A percentile compares a stretch with the other conserved stretches of the same genome.
Evolutionary conservation across 2,888 invertebrate species (phyloP).

Genomic region (Cistogaster globosa): DNA sequence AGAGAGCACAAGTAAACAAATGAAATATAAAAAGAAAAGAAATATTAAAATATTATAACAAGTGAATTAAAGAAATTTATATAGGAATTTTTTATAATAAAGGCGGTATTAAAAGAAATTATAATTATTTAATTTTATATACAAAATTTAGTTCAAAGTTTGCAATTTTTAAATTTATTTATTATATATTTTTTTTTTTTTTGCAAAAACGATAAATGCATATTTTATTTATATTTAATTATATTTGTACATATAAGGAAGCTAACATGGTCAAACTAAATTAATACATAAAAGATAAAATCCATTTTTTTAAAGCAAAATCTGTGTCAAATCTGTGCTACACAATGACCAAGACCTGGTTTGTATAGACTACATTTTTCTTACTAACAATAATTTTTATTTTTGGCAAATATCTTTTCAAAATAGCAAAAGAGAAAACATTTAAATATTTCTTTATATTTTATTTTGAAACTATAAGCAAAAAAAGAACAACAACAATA

Average conservation of each 20-base stretch:
- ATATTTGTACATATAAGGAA: conserved; percentile 26
- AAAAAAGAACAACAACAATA: not conserved
- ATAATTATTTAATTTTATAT: not conserved
- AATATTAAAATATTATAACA: conserved; percentile 13
- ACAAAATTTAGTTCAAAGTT: too few species aligned
- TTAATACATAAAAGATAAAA: conserved; percentile 2
- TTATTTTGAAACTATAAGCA: conserved; percentile 5
- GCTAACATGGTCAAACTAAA: not conserved
- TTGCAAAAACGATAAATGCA: too few species aligned
- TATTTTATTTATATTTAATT: too few species aligned
- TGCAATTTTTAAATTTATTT: too few species aligned
- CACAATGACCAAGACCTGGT: conserved; percentile 65
- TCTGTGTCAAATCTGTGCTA: conserved; percentile 50
- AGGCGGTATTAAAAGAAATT: not conserved
- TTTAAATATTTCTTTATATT: not conserved
- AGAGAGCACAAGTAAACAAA: conserved; percentile 35
- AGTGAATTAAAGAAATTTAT: not conserved
- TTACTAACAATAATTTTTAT: conserved; percentile 33
- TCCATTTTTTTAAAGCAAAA: not conserved
- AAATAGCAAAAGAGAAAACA: conserved; percentile 24
- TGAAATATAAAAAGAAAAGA: conserved; percentile 23
- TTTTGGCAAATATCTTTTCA: conserved; percentile 36
- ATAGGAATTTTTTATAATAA: not conserved
- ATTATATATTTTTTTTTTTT: too few species aligned
- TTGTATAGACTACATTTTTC: conserved; percentile 25